Percentiles rank a stretch among this genome's conserved stretches.
Evolutionary conservation across 2,888 invertebrate species (phyloP).

Genomic region (Tiliacea citrago): DNA sequence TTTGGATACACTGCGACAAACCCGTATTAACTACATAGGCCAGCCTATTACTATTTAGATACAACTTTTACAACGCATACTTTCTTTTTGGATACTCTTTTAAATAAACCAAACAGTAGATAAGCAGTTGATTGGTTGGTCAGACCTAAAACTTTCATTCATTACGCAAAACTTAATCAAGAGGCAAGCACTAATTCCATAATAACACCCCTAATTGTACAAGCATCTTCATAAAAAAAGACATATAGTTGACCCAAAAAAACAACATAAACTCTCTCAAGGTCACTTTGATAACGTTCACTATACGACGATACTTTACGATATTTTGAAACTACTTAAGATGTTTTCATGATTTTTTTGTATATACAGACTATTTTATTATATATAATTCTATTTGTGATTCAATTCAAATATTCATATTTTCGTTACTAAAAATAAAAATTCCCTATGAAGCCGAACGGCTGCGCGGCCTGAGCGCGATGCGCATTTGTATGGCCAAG

Average conservation of each 20-base stretch:
- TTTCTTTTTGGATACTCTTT: not conserved
- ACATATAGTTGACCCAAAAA: conserved; percentile 41
- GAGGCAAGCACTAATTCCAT: not conserved
- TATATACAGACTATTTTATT: not conserved
- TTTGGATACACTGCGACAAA: not conserved
- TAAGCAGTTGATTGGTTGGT: not conserved
- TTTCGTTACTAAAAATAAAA: no score
- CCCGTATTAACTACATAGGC: no score
- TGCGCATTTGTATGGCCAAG: no score
- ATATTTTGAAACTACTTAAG: not conserved
- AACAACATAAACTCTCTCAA: conserved; percentile 41
- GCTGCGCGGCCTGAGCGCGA: no score
- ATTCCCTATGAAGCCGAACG: no score
- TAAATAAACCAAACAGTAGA: not conserved
- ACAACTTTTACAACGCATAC: not conserved
- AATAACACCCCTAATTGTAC: not conserved
- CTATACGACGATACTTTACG: conserved; percentile 1
- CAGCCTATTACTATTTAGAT: no score
- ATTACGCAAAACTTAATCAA: not conserved
- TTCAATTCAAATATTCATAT: no score
- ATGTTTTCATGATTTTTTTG: no score
- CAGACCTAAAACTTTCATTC: not conserved
- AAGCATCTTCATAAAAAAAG: conserved; percentile 27
- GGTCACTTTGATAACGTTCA: conserved; percentile 38
- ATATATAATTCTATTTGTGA: no score